These are phyloP conservation scores for Cochlearius cochlearius DNA, from an alignment of 2,113 vertebrate genomes.

Conservation along the genomic window DNA sequence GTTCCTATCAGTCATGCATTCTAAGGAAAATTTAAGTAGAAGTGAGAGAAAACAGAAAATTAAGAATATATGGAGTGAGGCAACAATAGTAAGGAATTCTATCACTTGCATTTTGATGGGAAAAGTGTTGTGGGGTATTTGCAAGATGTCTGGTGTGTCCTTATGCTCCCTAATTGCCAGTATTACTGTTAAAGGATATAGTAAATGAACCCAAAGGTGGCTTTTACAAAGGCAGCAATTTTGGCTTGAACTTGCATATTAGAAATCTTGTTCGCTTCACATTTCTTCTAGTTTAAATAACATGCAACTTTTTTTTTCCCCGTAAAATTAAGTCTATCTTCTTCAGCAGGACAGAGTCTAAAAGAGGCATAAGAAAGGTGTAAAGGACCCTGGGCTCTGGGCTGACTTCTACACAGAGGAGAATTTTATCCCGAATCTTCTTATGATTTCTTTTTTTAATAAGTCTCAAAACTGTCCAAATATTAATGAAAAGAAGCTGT, in stretches of 20 bases:
- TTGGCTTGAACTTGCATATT: background rate
- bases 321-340: background rate
- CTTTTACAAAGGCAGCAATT: background rate
- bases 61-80: background rate
- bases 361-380: background rate
- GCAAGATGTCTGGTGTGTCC: background rate
- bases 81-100: background rate
- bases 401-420: background rate
- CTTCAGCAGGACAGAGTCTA: background rate
- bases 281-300: background rate
- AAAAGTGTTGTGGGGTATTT: background rate
- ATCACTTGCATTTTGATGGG: background rate
- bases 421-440: background rate
- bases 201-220: background rate
- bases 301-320: background rate
- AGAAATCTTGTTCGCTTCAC: background rate
- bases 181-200: background rate
- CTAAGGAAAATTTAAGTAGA: background rate
- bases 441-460: background rate
- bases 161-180: background rate
- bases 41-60: background rate
- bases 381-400: background rate
- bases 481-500: background rate
- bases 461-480: background rate
- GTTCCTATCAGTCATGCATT: background rate